Evolutionary conservation across 2,113 vertebrate species (phyloP), one percentile per base, ranked within the genome.

Genomic region (Prolemur simus): DNA sequence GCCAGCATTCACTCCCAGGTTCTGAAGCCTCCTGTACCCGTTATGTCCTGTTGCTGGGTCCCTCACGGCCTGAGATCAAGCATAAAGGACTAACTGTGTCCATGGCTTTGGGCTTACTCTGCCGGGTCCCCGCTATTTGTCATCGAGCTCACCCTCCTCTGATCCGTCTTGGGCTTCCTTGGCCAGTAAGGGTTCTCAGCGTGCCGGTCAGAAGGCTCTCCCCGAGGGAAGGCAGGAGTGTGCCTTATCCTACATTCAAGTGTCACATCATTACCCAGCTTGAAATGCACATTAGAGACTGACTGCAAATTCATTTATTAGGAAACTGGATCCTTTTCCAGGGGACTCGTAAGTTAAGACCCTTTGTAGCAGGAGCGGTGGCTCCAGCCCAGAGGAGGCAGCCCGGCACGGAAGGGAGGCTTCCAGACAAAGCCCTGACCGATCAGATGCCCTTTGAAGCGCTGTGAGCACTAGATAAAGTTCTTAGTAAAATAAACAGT

Each of bases 401-500:
- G 47, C 58, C 56, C 0, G 2, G 8, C 23, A 0, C 2, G 78
- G 89, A 74, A 15, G 9, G 2, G 77, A 60, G 15, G 47, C 82
- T 69, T 71, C 80, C 49, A 34, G 8, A 63, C 10, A 47, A 37
- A 92, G 69, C 45, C 11, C 12, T 13, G 20, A 73, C 7, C 27
- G 42, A 23, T 68, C 68, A 8, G 54, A 29, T 18, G 68, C 45
- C 69, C 87, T 96, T 87, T 78, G 94, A 78, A 96, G 89, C 34
- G 10, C 45, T 56, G 13, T 0, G 0, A 27, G 39, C 71, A 0
- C 32, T n/a, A 73, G 92, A 87, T 89, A 78, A 93, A 89, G 74
- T 91, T 93, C 78, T 93, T 18, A 81, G 63, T 39, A 82, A 91
- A 52, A 76, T 89, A 90, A 96, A 91, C 95, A 80, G 2, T 2